These are phyloP conservation scores for Zeugodacus cucurbitae DNA, from an alignment of 1,140 invertebrate species.

Conservation along the genomic window DNA sequence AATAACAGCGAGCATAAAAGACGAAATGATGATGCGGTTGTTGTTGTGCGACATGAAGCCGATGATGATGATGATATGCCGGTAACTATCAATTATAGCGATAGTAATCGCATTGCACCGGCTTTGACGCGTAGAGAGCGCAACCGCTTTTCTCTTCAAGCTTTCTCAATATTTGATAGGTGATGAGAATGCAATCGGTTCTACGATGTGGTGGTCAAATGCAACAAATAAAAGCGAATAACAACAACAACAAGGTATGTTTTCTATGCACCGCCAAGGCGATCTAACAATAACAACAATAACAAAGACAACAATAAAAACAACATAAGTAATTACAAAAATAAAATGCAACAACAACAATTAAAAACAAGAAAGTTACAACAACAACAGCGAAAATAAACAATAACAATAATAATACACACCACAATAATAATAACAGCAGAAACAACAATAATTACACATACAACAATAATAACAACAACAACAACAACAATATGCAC, in stretches of 20 bases:
- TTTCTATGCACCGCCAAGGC: not conserved
- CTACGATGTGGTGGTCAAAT: not conserved
- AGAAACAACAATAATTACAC: not conserved
- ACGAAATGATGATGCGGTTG: not conserved
- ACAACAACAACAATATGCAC: not conserved
- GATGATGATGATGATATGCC: not conserved
- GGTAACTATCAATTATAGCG: not conserved
- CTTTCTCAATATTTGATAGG: not conserved
- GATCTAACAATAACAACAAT: not conserved
- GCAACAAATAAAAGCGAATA: not conserved
- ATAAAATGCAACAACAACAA: not conserved
- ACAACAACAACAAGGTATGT: not conserved
- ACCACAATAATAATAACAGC: not conserved
- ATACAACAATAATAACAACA: no score
- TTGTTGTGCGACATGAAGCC: not conserved
- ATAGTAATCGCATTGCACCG: not conserved
- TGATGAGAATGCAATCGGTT: conserved; percentile 22
- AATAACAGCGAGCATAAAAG: not conserved
- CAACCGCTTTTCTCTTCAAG: not conserved
- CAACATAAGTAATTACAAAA: not conserved
- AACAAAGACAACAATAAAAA: not conserved
- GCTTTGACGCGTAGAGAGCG: not conserved
- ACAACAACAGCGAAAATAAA: not conserved
- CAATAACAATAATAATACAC: not conserved
- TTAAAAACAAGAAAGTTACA: not conserved